A percentile compares a stretch with the other conserved stretches of the same genome.
phyloP scores from a whole-genome alignment of 2,113 vertebrate genomes.

The Hippoglossus stenolepis region DNA sequence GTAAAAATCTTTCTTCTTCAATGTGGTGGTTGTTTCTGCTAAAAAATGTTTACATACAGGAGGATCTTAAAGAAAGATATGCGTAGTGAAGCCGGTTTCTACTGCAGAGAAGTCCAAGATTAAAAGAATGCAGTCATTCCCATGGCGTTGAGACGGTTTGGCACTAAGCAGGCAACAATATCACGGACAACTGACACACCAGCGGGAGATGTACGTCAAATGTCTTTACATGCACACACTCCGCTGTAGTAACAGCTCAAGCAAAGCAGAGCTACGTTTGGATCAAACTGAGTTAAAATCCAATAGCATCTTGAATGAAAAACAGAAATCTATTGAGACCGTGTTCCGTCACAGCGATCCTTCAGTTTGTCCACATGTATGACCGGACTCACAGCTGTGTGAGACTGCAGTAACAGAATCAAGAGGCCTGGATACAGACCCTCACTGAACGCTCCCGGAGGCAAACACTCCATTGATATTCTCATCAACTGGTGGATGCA shows the following conservation, averaged over 20 bases:
- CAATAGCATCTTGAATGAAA: constrained; percentile 55
- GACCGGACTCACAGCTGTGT: constrained; percentile 67
- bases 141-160: constrained; percentile 69
- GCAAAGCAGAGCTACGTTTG: constrained; percentile 39
- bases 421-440: constrained; percentile 52
- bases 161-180: constrained; percentile 68
- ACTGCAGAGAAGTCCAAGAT: constrained; percentile 55
- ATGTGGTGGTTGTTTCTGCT: constrained; percentile 25
- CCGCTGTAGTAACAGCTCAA: constrained; percentile 36
- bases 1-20: constrained; percentile 39
- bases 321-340: constrained; percentile 36
- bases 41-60: constrained; percentile 11
- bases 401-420: constrained; percentile 55
- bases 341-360: constrained; percentile 39
- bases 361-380: constrained; percentile 53
- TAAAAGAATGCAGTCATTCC: constrained; percentile 58
- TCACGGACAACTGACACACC: constrained; percentile 45
- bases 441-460: constrained; percentile 52
- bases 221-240: constrained; percentile 50
- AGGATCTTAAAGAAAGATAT: constrained; percentile 28
- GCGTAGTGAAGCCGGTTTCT: constrained; percentile 43
- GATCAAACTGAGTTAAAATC: constrained; percentile 47
- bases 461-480: constrained; percentile 71
- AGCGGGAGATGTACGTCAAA: constrained; percentile 39
- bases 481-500: constrained; percentile 52